Conservation (phyloP, 2,888 invertebrate genomes). For the Ormia ochracea region DNA sequence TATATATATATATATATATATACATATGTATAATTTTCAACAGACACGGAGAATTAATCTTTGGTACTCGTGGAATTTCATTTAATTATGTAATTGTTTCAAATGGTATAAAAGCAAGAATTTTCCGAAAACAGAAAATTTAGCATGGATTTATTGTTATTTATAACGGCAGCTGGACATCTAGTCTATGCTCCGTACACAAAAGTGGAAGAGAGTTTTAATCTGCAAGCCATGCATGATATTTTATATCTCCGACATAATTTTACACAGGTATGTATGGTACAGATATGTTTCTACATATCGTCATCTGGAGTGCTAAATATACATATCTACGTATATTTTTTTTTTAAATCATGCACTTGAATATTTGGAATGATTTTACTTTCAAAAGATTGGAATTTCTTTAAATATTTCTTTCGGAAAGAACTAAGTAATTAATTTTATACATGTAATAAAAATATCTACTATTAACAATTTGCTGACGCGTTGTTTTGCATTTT, state of each 20-base stretch:
- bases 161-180: slow-evolving; percentile 86
- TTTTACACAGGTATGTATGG: slow-evolving; percentile 87
- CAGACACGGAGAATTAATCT: slow-evolving; percentile 2
- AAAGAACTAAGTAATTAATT: too few relatives aligned
- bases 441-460: too few relatives aligned
- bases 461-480: too few relatives aligned
- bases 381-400: too few relatives aligned
- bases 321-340: too few relatives aligned
- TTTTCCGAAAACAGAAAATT: background rate
- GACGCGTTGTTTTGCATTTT: too few relatives aligned
- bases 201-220: slow-evolving; percentile 99
- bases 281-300: background rate
- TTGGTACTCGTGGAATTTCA: slow-evolving; percentile 25
- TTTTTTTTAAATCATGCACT: too few relatives aligned
- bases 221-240: slow-evolving; percentile 98
- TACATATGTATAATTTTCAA: too few relatives aligned
- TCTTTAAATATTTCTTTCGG: too few relatives aligned
- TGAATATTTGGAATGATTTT: too few relatives aligned
- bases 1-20: too few relatives aligned
- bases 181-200: slow-evolving; percentile 94
- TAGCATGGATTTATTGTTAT: slow-evolving; percentile 84
- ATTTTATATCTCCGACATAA: slow-evolving; percentile 91
- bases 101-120: background rate
- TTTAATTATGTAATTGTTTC: slow-evolving; percentile 53
- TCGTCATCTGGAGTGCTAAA: too few relatives aligned